phyloP scores from a whole-genome alignment of 2,797 vertebrate genomes.

The Paguma larvata region DNA sequence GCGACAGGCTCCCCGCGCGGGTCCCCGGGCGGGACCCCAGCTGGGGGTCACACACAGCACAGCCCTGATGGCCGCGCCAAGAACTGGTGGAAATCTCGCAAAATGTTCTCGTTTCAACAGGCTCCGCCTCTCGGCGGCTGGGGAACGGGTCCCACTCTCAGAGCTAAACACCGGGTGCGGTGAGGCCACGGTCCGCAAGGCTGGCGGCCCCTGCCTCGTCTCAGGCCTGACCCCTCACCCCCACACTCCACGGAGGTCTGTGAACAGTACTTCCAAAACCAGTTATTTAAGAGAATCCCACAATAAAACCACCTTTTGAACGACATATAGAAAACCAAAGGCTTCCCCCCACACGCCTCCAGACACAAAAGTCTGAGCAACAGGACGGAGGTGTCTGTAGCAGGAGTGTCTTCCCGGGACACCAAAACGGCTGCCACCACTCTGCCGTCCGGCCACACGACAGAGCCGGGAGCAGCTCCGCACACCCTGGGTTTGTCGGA shows the following conservation, averaged over 20 bases:
- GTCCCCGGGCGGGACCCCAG: fast-evolving
- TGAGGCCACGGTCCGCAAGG: fast-evolving
- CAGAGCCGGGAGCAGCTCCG: background rate
- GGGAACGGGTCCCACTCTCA: too few relatives aligned
- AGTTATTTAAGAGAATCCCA: background rate
- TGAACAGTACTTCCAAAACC: too few relatives aligned
- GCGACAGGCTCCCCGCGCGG: fast-evolving
- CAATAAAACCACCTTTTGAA: background rate
- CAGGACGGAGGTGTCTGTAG: fast-evolving
- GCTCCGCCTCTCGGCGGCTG: background rate
- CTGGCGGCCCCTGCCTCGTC: background rate
- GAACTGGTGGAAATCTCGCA: fast-evolving
- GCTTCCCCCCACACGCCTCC: background rate
- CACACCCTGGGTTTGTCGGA: background rate
- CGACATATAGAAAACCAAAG: background rate
- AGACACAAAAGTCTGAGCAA: fast-evolving
- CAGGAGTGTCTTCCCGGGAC: fast-evolving
- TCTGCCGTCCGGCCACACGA: background rate
- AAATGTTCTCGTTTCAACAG: fast-evolving
- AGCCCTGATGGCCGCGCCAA: background rate
- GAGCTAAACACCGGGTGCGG: background rate
- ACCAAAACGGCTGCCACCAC: fast-evolving
- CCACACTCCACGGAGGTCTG: too few relatives aligned
- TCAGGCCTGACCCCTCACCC: background rate
- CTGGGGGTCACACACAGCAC: background rate